phyloP scores from a whole-genome alignment of 2,888 invertebrate genomes.

The Argyra leucocephala region DNA sequence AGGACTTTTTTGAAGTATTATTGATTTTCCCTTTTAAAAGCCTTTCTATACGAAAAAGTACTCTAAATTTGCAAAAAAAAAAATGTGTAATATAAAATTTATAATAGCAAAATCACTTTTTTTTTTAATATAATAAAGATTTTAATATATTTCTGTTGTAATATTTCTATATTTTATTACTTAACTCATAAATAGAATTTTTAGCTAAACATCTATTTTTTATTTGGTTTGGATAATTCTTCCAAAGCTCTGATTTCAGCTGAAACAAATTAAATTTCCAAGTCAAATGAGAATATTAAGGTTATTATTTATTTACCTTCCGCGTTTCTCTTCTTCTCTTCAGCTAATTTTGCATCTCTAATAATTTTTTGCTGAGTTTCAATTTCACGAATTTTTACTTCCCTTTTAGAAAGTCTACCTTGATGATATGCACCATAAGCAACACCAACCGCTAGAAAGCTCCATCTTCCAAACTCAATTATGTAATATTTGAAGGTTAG shows the following conservation, averaged over 20 bases:
- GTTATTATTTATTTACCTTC: conserved; percentile 45
- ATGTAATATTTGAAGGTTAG: background rate
- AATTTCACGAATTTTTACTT: conserved; percentile 54
- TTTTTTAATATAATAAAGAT: too few relatives aligned
- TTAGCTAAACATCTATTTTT: conserved; percentile 26
- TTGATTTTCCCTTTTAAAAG: too few relatives aligned
- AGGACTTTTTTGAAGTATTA: too few relatives aligned
- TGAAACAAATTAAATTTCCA: background rate
- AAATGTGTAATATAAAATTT: too few relatives aligned
- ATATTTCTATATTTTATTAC: too few relatives aligned
- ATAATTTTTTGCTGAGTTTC: conserved; percentile 58
- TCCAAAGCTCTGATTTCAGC: conserved; percentile 31
- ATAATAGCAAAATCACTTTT: too few relatives aligned
- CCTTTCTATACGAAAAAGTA: too few relatives aligned
- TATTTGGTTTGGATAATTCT: conserved; percentile 24
- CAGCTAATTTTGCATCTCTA: conserved; percentile 61
- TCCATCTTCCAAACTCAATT: conserved; percentile 70
- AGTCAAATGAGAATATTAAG: background rate
- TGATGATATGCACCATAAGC: conserved; percentile 68
- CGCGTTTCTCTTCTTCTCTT: conserved; percentile 56
- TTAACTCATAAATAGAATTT: too few relatives aligned
- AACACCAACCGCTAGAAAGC: conserved; percentile 61
- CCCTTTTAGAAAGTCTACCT: conserved; percentile 57
- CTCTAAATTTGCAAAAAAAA: too few relatives aligned
- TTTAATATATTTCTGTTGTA: too few relatives aligned